These are phyloP conservation scores for Lepus europaeus DNA, from an alignment of 2,113 vertebrate genomes.

Conservation along the genomic window DNA sequence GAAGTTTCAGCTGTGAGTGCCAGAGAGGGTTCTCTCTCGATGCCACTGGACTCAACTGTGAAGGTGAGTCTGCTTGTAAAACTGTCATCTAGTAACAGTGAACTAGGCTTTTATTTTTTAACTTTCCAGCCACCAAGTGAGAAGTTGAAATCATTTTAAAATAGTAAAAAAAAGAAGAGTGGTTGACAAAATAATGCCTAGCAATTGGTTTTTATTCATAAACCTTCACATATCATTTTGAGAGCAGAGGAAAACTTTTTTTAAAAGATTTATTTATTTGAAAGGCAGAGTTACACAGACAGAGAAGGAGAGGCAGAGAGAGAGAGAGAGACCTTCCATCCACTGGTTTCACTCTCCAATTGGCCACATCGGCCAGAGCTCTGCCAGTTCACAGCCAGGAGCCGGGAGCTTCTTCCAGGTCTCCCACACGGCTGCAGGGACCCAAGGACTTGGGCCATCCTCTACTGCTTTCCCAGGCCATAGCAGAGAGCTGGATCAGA, in stretches of 20 bases:
- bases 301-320: no score
- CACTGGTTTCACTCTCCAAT: no score
- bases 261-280: no score
- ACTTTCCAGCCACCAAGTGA: background rate
- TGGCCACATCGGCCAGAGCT: no score
- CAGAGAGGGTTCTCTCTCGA: slow-evolving; percentile 92
- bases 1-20: slow-evolving; percentile 93
- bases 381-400: no score
- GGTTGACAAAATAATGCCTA: background rate
- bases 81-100: background rate
- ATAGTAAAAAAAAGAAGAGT: background rate
- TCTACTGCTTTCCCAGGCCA: no score
- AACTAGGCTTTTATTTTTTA: background rate
- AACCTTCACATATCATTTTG: background rate
- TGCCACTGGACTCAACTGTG: slow-evolving; percentile 90
- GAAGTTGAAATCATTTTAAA: slow-evolving; percentile 11
- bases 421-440: no score
- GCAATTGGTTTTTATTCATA: background rate
- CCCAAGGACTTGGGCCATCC: no score
- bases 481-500: no score
- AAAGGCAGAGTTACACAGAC: no score
- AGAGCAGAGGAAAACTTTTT: background rate
- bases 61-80: slow-evolving; percentile 86
- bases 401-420: no score
- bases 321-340: no score